Base-by-base conservation (phyloP, 2,797 vertebrate genomes). In the Crenichthys baileyi region DNA sequence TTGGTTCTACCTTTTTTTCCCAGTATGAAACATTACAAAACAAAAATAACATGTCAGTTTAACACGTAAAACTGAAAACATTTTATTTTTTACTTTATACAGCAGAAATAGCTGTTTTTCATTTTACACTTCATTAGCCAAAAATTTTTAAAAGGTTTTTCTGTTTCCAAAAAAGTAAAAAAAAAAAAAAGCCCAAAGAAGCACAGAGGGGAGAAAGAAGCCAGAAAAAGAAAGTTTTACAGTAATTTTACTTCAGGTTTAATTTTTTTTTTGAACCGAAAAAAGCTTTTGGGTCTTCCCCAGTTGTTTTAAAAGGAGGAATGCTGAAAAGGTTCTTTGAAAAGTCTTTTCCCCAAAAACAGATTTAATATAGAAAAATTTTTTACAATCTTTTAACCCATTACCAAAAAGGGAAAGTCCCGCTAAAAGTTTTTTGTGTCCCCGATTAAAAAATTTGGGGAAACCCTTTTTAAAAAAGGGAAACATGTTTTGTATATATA, bases 31-130 rank as follows among this genome's bases (percentile, higher is more conserved):
- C 24, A n/a, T 22, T 46, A 68, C 5, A 39, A 72, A 51, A 7
- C n/a, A 51, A 48, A 48, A 51, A 31, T 18, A 18, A 46, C 8
- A n/a, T 15, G 39, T 8, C 24, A 58, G 26, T n/a, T 58, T 58
- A 58, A 58, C 56, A 26, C 26, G 24, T 11, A 26, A n/a, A 26
- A 58, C 8, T n/a, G 8, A 4, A 24, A 46, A 12, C 22, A 39
- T 68, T 44, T 44, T 73, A 39, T 51, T 56, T 55, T 73, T 73
- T 5, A 73, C 31, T 73, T 73, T 39, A 15, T 55, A 7, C 18
- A 7, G 22, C 31, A 36, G 9, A 16, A 73, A 73, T 24, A n/a
- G 39, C 50, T 24, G 22, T 26, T 70, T 70, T 12, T 26, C 12
- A 16, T 70, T 41, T 46, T 70, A 46, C 67, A 70, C 41, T 70